Conservation (phyloP, 2,888 invertebrate genomes). For the Synanthedon andrenaeformis region DNA sequence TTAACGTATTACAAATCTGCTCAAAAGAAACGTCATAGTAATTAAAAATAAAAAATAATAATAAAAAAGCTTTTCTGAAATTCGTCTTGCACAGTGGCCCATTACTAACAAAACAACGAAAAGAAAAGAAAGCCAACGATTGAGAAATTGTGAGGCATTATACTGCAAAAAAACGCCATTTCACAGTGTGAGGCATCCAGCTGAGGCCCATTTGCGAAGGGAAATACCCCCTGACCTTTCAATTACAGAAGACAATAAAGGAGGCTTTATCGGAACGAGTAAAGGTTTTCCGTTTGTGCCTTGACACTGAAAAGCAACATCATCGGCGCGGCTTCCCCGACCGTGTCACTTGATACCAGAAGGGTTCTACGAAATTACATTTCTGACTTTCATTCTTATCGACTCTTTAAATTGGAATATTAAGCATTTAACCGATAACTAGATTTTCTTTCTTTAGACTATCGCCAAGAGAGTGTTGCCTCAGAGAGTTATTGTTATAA, state of each 20-base stretch:
- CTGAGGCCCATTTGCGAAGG: constrained; percentile 46
- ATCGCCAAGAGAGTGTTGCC: no score
- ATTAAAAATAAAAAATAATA: no score
- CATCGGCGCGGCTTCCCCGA: constrained; percentile 13
- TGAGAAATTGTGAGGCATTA: constrained; percentile 29
- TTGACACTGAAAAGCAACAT: constrained; percentile 19
- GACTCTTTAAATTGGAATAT: no score
- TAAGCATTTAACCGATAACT: no score
- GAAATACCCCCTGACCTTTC: constrained; percentile 53
- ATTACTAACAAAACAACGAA: constrained; percentile 14
- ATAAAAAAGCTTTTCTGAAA: background rate
- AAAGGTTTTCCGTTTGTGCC: constrained; percentile 13
- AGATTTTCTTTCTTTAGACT: no score
- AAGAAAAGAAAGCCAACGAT: constrained; percentile 11
- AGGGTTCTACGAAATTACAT: constrained; percentile 5
- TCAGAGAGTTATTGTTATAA: no score
- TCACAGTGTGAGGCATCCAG: constrained; percentile 31
- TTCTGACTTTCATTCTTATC: no score
- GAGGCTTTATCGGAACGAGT: constrained; percentile 44
- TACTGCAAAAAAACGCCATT: constrained; percentile 36
- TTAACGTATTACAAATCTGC: no score
- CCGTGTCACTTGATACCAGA: constrained; percentile 7
- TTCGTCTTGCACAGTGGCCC: constrained; percentile 7
- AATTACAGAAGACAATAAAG: constrained; percentile 64
- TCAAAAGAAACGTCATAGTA: no score